Conservation (phyloP, 2,797 vertebrate species). For the Gymnoscopelus microlampas region DNA sequence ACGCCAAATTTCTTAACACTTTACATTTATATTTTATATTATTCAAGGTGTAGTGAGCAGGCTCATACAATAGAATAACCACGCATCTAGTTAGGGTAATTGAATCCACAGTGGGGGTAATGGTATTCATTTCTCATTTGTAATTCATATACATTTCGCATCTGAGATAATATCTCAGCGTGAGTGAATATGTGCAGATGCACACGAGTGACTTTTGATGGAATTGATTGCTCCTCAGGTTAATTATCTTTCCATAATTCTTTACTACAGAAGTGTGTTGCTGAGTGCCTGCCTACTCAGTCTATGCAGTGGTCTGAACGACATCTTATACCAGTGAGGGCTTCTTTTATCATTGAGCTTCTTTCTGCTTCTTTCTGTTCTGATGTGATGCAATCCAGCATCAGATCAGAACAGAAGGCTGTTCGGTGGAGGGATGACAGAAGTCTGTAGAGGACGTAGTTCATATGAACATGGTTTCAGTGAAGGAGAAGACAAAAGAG, state of each 20-base stretch:
- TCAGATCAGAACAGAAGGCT: constrained; percentile 19
- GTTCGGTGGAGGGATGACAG: constrained; percentile 31
- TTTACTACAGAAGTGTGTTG: constrained; percentile 35
- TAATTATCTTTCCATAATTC: constrained; percentile 45
- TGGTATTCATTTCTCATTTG: constrained; percentile 29
- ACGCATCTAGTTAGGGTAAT: constrained; percentile 33
- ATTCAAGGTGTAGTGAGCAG: constrained; percentile 37
- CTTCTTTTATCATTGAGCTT: constrained; percentile 41
- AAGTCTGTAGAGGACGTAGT: constrained; percentile 42
- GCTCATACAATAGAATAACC: constrained; percentile 25
- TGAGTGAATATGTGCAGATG: constrained; percentile 38
- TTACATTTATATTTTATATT: constrained; percentile 38
- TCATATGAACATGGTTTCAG: constrained; percentile 14
- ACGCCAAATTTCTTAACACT: background rate
- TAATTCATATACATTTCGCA: constrained; percentile 28
- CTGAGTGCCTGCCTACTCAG: constrained; percentile 18
- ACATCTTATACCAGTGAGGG: constrained; percentile 33
- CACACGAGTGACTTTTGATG: constrained; percentile 30
- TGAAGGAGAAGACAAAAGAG: constrained; percentile 41
- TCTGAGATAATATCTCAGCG: constrained; percentile 30
- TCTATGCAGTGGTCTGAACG: constrained; percentile 22
- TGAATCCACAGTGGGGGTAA: constrained; percentile 47
- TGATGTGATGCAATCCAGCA: constrained; percentile 23
- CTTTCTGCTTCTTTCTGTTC: background rate
- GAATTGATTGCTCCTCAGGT: background rate